These are phyloP conservation scores for Cassiopea andromeda DNA, from an alignment of 30 jellyfish, hydroid and myxozoan genomes.

Conservation along the genomic window DNA sequence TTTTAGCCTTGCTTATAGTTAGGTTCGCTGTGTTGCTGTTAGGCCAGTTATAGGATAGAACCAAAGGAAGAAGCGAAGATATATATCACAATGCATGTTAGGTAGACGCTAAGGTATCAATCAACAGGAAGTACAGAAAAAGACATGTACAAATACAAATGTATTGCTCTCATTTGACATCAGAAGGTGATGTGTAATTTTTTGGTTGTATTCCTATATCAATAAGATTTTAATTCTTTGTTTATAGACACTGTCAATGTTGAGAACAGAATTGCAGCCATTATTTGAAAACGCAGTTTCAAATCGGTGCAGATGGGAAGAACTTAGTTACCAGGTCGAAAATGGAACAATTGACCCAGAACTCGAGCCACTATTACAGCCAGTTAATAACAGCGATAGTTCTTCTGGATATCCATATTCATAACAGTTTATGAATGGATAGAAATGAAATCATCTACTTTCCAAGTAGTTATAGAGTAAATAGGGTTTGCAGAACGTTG, in stretches of 20 bases:
- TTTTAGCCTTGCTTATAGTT: too few species aligned
- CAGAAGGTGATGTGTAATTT: too few species aligned
- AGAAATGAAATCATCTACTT: neutral
- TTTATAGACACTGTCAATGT: constrained; percentile 67
- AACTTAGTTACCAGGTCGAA: constrained; percentile 73
- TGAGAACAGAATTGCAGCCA: constrained; percentile 61
- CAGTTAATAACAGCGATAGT: constrained; percentile 29
- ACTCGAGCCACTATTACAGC: constrained; percentile 82
- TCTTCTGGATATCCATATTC: neutral
- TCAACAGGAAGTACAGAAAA: too few species aligned
- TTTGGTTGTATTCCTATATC: neutral
- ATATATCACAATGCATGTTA: too few species aligned
- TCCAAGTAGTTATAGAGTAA: neutral
- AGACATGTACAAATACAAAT: too few species aligned
- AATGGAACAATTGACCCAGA: constrained; percentile 85
- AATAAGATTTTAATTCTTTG: neutral
- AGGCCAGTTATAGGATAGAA: too few species aligned
- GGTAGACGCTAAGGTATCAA: too few species aligned
- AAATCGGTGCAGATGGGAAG: constrained; percentile 75
- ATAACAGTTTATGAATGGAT: neutral
- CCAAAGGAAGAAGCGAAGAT: too few species aligned
- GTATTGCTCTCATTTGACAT: too few species aligned
- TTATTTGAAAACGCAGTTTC: constrained; percentile 61
- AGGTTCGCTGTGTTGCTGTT: too few species aligned
- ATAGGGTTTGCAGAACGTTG: too few species aligned